Conservation (phyloP, 2,113 vertebrate species). For the Myiozetetes cayanensis region DNA sequence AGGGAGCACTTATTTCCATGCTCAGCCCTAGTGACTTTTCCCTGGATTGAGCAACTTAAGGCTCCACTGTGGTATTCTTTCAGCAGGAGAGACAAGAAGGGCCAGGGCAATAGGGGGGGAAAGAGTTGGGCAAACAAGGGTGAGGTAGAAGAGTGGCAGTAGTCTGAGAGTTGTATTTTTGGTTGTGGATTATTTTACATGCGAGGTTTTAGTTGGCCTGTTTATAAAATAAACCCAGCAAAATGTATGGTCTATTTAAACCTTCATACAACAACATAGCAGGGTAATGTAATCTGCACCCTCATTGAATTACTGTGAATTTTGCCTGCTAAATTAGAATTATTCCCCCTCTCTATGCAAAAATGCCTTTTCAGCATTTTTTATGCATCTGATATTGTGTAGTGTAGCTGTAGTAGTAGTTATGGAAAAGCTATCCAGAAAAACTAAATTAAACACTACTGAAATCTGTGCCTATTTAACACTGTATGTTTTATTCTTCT, state of each 20-base stretch:
- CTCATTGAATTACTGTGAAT: not conserved
- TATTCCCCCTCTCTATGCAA: not conserved
- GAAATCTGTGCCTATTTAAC: not conserved
- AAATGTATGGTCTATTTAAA: not conserved
- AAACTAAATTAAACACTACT: not conserved
- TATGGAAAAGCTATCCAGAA: not conserved
- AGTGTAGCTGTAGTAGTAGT: not conserved
- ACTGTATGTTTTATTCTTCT: not conserved
- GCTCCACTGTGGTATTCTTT: not conserved
- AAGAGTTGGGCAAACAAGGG: not conserved
- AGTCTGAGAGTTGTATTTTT: not conserved
- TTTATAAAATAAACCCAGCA: conserved; percentile 7
- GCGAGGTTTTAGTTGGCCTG: not conserved
- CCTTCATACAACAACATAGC: not conserved
- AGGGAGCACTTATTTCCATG: not conserved
- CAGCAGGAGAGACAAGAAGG: not conserved
- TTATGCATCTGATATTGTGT: not conserved
- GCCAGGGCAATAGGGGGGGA: not conserved
- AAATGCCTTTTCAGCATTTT: conserved; percentile 6
- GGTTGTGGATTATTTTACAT: not conserved
- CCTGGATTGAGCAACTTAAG: not conserved
- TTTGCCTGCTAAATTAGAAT: not conserved
- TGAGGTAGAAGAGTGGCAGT: not conserved
- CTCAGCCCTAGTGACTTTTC: not conserved
- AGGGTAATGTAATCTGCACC: not conserved